Conservation (phyloP, 2,888 invertebrate genomes). For the Volucella inanis region DNA sequence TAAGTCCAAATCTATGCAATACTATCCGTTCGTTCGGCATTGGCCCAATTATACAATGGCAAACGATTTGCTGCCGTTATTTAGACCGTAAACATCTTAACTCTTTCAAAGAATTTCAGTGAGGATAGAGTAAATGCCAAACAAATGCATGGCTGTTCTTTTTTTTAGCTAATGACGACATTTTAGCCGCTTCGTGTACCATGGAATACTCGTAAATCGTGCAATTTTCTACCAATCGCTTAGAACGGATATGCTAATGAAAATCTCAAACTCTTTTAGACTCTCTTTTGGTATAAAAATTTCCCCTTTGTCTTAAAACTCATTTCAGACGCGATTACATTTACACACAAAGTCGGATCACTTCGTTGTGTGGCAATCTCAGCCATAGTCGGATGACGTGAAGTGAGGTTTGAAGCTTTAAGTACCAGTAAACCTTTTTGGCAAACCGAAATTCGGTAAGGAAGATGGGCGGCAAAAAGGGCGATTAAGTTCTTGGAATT, state of each 20-base stretch:
- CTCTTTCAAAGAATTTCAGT: conserved; percentile 32
- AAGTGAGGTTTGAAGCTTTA: conserved; percentile 42
- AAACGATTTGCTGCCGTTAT: conserved; percentile 43
- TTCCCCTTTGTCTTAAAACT: conserved; percentile 20
- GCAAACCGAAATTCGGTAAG: background rate
- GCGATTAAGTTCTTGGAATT: conserved; percentile 33
- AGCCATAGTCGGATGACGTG: background rate
- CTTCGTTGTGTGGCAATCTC: conserved; percentile 13
- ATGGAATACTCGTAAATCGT: conserved; percentile 37
- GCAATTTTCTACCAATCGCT: conserved; percentile 46
- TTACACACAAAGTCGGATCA: background rate
- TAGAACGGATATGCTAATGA: conserved; percentile 60
- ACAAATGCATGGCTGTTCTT: conserved; percentile 26
- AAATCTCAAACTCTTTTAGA: conserved; percentile 32
- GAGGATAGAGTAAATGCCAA: conserved; percentile 19
- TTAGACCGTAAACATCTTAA: conserved; percentile 64
- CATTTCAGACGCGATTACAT: background rate
- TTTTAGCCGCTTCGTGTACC: conserved; percentile 52
- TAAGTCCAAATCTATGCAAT: conserved; percentile 29
- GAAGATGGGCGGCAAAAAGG: background rate
- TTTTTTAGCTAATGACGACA: conserved; percentile 16
- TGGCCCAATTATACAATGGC: conserved; percentile 50
- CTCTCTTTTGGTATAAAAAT: conserved; percentile 20
- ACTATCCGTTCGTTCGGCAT: conserved; percentile 52
- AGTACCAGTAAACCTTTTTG: conserved; percentile 56